Base-by-base conservation (phyloP, 1,140 invertebrate species). In the Nautilus pompilius region DNA sequence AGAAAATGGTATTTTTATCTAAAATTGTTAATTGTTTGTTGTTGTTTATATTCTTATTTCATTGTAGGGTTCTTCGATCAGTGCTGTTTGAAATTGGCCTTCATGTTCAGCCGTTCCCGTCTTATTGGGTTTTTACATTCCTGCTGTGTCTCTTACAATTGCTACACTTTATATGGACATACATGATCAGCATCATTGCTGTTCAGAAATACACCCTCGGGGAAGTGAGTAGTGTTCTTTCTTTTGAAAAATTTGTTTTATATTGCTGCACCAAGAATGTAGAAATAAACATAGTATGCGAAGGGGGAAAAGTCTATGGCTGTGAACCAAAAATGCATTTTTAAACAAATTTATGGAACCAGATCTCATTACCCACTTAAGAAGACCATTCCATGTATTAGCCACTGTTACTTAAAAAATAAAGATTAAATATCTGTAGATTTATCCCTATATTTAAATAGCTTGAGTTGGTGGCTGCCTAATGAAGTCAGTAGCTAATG, bases 91-190 rank as follows among this genome's bases (percentile, higher is more conserved):
- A 77, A 33, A 63, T 68, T n/a, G 62, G 67, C 55, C 58, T 68
- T 24, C 60, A 66, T 32, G 57, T 75, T 29, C 60, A 53, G 0
- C 56, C 64, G n/a, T 73, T 71, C 49, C 63, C 66, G 0, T 60
- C 66, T 13, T 69, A 70, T 55, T 68, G 65, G 62, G 66, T 76
- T 24, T 75, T 78, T 62, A 73, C 73, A 54, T 63, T 59, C 15
- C 60, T 78, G 20, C 66, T 78, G 26, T 61, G 71, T 53, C 60
- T 73, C 1, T 68, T 78, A 6, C 76, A 76, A 56, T 46, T 78
- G 5, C 66, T 78, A 1, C 74, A 76, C 48, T 62, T 76, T 6
- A 66, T 78, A 20, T 78, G 76, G 76, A 75, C 70, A 22, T 74
- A 68, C 63, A 73, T 78, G 67, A 76, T 78, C 46, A 64, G 69